A percentile compares a stretch with the other conserved stretches of the same genome.
Evolutionary conservation across 2,797 vertebrate species (phyloP).

Genomic region (Taeniopygia guttata): DNA sequence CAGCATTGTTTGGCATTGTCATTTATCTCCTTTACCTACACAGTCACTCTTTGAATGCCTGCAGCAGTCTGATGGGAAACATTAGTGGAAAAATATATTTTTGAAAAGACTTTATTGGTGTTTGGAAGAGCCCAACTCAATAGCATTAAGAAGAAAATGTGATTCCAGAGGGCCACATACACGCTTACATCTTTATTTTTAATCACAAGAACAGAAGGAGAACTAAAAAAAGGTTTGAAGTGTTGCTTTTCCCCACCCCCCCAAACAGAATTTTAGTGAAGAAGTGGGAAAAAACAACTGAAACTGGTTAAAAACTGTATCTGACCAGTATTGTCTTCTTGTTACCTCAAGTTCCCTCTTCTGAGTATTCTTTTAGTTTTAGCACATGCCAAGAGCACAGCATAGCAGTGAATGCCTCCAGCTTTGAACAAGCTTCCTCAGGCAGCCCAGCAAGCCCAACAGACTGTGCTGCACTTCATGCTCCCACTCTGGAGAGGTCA

Average conservation of each 20-base stretch:
- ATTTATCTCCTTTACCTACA: neutral
- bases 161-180: neutral
- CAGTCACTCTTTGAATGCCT: neutral
- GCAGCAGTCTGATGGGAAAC: neutral
- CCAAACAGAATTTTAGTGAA: neutral
- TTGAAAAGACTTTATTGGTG: neutral
- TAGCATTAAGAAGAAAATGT: neutral
- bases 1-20: neutral
- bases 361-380: neutral
- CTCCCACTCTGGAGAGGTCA: neutral
- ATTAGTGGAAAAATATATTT: neutral
- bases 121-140: neutral
- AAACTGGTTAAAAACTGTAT: neutral
- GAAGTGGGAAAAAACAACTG: neutral
- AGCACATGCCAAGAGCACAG: neutral
- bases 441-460: neutral
- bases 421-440: neutral
- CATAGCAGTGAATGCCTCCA: accelerated
- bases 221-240: neutral
- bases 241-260: accelerated
- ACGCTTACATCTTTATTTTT: neutral
- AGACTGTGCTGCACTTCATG: neutral
- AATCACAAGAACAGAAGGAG: neutral
- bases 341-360: neutral
- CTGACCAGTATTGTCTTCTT: neutral